Conservation (phyloP, 2,888 invertebrate genomes). For the Pimpla rufipes region DNA sequence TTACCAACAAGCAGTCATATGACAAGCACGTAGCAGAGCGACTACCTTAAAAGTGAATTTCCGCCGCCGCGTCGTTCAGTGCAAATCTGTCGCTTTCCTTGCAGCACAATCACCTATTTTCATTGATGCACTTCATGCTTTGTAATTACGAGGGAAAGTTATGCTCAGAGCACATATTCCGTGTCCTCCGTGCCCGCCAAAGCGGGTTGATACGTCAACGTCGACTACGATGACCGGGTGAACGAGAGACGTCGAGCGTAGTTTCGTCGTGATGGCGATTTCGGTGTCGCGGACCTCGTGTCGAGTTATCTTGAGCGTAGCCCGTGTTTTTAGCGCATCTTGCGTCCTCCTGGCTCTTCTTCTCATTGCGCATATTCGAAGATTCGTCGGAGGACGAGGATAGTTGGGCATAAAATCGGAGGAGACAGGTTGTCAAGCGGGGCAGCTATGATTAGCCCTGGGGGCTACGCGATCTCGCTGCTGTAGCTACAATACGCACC, state of each 20-base stretch:
- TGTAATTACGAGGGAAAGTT: no score
- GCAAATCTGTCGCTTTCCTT: no score
- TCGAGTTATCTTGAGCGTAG: constrained; percentile 37
- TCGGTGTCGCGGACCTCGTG: constrained; percentile 19
- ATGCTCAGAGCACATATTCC: no score
- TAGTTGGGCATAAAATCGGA: constrained; percentile 84
- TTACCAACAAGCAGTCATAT: no score
- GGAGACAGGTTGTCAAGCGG: constrained; percentile 85
- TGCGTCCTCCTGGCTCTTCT: constrained; percentile 1
- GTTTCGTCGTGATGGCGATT: background rate
- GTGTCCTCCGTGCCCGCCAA: no score
- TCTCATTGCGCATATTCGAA: constrained; percentile 27
- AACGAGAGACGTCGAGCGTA: constrained; percentile 6
- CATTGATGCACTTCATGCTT: no score
- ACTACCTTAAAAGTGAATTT: no score
- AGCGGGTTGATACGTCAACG: background rate
- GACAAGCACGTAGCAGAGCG: no score
- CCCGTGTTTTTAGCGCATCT: background rate
- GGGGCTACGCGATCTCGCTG: constrained; percentile 69
- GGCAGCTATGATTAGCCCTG: constrained; percentile 83
- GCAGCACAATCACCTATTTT: no score
- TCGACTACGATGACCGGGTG: background rate
- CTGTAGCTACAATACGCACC: constrained; percentile 24
- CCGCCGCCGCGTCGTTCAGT: no score
- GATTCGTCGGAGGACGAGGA: constrained; percentile 65